Evolutionary conservation across 2,888 invertebrate species (phyloP), one percentile per base, ranked within the genome.

Genomic region (Ormyrus labotus): DNA sequence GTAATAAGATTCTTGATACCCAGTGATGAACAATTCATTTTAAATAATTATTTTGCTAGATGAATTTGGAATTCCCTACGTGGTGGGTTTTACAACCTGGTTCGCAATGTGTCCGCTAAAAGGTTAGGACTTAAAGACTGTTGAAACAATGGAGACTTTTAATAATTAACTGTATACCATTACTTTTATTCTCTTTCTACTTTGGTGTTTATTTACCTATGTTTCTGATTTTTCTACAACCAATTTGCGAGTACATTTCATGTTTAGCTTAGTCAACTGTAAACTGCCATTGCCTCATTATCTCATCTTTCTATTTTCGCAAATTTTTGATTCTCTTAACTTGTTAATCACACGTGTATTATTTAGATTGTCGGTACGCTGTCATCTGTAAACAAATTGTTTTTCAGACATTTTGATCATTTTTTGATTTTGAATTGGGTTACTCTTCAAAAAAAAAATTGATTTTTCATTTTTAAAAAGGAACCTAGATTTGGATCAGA

Each of bases 1-100:
- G 45, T 0, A 63, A 61, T 70, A 69, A 60, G 19, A 68, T 53
- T 60, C 50, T 73, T 73, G 34, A 34, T 64, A 58, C 19, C 7
- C 51, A 58, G 58, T n/a, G 58, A 79, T 60, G 58, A 64, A 80
- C 64, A n/a, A 65, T 70, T 75, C 79, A 81, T 81, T 82, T 84
- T 74, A 82, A 50, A 77, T 68, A 57, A n/a, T 61, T 81, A 50
- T 74, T 82, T 80, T 82, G 82, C 84, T 86, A 91, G 90, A 87
- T 85, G 89, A 90, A 84, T 88, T 89, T 85, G 86, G 86, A 84
- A 90, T 91, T 88, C 90, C 87, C 85, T 91, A 88, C 86, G 91
- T 91, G 86, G 91, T 92, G 88, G 92, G 92, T 88, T 92, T 92
- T 88, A 92, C 92, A 72, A 91, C 92, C 85, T 92, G 92, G 92